These are phyloP conservation scores for Mareca penelope DNA, from an alignment of 2,797 vertebrate species.

Conservation along the genomic window DNA sequence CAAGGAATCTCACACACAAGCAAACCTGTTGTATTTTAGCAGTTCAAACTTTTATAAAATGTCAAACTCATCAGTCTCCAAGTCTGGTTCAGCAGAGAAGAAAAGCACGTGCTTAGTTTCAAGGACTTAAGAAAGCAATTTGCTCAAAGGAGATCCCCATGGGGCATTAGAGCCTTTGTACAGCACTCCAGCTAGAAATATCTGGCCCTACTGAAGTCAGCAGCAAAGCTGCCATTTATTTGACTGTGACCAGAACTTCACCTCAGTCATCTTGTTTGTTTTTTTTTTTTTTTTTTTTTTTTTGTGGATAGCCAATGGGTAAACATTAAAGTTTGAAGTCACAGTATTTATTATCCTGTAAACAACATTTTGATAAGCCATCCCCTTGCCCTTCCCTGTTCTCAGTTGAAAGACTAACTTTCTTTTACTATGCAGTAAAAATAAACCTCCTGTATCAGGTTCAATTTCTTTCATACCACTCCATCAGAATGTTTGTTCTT, in stretches of 20 bases:
- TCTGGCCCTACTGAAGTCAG: not conserved
- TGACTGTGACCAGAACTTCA: constrained; percentile 10
- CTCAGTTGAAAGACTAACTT: constrained; percentile 41
- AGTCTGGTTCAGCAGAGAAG: not conserved
- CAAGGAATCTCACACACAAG: not conserved
- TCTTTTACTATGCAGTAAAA: constrained; percentile 58
- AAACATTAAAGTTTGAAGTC: constrained; percentile 43
- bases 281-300: constrained; percentile 59
- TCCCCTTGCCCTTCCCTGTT: constrained; percentile 58
- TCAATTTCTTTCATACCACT: constrained; percentile 33
- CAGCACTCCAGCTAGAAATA: not conserved
- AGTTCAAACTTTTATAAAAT: not conserved
- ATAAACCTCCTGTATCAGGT: not conserved
- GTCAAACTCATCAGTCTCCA: not conserved
- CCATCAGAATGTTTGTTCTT: constrained; percentile 53
- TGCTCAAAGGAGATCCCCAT: not conserved
- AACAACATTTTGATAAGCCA: constrained; percentile 48
- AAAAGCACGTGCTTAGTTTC: not conserved
- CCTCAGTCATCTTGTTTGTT: not conserved
- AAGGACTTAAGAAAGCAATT: not conserved
- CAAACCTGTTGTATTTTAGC: not conserved
- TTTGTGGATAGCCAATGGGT: not conserved
- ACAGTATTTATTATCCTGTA: constrained; percentile 51
- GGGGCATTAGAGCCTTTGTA: not conserved
- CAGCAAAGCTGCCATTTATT: not conserved